A percentile compares a stretch with the other conserved stretches of the same genome.
These are phyloP conservation scores for Cheirogaleus major DNA, from an alignment of 2,797 vertebrate species.

Conservation along the genomic window DNA sequence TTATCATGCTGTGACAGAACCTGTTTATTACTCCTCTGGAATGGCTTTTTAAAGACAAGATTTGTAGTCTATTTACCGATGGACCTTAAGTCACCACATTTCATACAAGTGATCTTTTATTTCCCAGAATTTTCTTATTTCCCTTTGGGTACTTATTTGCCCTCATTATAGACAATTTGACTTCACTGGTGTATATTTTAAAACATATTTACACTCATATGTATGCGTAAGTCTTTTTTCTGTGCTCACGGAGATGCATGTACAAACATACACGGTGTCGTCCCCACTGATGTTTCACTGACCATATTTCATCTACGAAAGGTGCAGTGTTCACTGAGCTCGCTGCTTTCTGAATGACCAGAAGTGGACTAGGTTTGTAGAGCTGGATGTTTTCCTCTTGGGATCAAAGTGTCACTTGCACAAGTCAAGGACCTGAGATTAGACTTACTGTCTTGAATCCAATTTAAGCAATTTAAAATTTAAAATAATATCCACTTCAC, in stretches of 20 bases:
- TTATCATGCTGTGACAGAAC: conserved; percentile 12
- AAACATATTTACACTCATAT: neutral
- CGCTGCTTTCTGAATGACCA: conserved; percentile 77
- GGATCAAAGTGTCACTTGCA: conserved; percentile 81
- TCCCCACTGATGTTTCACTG: conserved; percentile 66
- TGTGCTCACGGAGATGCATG: neutral
- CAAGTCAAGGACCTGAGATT: conserved; percentile 76
- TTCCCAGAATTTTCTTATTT: conserved; percentile 32
- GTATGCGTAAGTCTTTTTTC: neutral
- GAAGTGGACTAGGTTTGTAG: conserved; percentile 67
- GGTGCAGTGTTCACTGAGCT: conserved; percentile 54
- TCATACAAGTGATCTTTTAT: conserved; percentile 5
- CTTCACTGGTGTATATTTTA: neutral
- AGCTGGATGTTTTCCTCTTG: conserved; percentile 73
- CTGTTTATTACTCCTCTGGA: neutral
- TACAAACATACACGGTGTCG: neutral
- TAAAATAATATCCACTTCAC: conserved; percentile 12
- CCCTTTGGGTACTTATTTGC: neutral
- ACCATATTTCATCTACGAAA: conserved; percentile 69
- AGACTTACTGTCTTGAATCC: conserved; percentile 77
- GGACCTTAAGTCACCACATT: conserved; percentile 2
- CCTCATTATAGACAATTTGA: neutral
- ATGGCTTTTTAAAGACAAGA: conserved; percentile 64
- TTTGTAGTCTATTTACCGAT: neutral
- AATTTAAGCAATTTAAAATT: conserved; percentile 49